A percentile compares a stretch with the other conserved stretches of the same genome.
phyloP scores from a whole-genome alignment of 1,140 invertebrate species.

The Aplysia californica region DNA sequence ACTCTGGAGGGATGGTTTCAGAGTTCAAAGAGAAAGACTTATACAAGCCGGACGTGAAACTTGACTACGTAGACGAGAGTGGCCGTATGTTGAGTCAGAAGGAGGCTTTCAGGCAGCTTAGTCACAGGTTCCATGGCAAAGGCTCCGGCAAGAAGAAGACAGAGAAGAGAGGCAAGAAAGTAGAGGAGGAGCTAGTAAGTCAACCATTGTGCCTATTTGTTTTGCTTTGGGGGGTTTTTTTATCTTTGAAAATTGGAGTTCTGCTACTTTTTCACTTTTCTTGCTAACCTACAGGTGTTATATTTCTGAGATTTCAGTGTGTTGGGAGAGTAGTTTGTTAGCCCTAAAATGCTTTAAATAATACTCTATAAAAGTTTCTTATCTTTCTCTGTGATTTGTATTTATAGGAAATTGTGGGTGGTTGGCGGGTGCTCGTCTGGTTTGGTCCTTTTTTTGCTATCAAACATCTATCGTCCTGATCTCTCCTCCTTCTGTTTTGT shows the following conservation, averaged over 20 bases:
- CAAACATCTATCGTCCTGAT: too few species aligned
- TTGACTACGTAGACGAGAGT: slow-evolving; percentile 98
- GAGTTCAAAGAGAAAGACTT: slow-evolving; percentile 95
- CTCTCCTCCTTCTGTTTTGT: too few species aligned
- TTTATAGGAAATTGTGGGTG: too few species aligned
- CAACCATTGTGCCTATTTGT: not conserved
- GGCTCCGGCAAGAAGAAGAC: slow-evolving; percentile 98
- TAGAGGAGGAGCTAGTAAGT: slow-evolving; percentile 87
- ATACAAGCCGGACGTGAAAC: slow-evolving; percentile 95
- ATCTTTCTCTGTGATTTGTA: not conserved
- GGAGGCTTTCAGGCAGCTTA: slow-evolving; percentile 91
- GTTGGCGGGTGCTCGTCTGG: not conserved
- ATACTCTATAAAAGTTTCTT: too few species aligned
- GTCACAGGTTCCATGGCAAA: slow-evolving; percentile 99
- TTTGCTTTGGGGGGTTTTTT: not conserved
- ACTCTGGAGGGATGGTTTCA: slow-evolving; percentile 78
- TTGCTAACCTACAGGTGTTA: too few species aligned
- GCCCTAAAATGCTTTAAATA: not conserved
- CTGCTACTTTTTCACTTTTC: too few species aligned
- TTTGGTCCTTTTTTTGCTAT: not conserved
- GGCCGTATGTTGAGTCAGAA: slow-evolving; percentile 91
- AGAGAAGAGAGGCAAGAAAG: slow-evolving; percentile 96
- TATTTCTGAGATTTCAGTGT: too few species aligned
- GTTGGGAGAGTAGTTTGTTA: not conserved
- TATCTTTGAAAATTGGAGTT: not conserved